Evolutionary conservation across 2,113 vertebrate species (phyloP).

Genomic region (Arenaria interpres): DNA sequence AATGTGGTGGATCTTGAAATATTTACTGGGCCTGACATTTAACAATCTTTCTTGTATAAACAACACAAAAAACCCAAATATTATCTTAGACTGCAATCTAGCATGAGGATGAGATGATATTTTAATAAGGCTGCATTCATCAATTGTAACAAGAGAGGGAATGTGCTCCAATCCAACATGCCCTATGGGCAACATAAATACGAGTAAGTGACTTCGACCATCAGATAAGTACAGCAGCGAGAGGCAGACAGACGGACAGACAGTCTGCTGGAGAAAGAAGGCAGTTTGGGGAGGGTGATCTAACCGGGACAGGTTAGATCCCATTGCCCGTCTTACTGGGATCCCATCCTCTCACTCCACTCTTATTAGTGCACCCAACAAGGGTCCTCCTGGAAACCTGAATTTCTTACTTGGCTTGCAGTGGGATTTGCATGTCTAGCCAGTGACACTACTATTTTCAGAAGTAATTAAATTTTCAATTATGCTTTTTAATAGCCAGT

Average conservation of each 20-base stretch:
- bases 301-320: not conserved
- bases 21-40: constrained; percentile 69
- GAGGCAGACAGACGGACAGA: not conserved
- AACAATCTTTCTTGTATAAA: constrained; percentile 70
- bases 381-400: not conserved
- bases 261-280: not conserved
- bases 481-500: not conserved
- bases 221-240: not conserved
- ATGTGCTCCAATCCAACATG: constrained; percentile 32
- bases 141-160: constrained; percentile 51
- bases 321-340: not conserved
- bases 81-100: constrained; percentile 67
- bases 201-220: constrained; percentile 3
- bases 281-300: not conserved
- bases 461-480: constrained; percentile 45
- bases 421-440: constrained; percentile 21
- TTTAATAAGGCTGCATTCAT: constrained; percentile 67
- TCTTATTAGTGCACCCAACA: not conserved
- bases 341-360: not conserved
- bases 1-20: constrained; percentile 66
- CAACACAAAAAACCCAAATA: constrained; percentile 47
- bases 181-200: constrained; percentile 53
- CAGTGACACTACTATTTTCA: constrained; percentile 19
- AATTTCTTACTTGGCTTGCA: not conserved
- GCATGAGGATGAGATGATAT: constrained; percentile 62